Evolutionary conservation across 2,797 vertebrate species (phyloP).

Genomic region (Helicolenus hilgendorfi): DNA sequence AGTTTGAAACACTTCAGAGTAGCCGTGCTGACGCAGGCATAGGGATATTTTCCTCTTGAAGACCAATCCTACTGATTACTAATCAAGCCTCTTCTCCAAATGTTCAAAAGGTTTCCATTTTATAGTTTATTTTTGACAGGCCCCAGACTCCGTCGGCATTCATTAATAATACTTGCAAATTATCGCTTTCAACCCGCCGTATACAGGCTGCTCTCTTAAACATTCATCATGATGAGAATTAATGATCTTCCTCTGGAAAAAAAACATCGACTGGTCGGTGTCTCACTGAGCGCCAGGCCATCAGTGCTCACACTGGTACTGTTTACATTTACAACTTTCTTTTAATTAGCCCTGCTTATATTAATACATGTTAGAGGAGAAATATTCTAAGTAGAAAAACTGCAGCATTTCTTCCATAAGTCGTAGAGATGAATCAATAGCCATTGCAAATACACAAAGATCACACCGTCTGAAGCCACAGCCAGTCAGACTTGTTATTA

Average conservation of each 20-base stretch:
- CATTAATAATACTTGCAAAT: slow-evolving; percentile 57
- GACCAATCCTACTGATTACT: slow-evolving; percentile 52
- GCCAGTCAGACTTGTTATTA: background rate
- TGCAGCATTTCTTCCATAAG: background rate
- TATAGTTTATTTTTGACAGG: background rate
- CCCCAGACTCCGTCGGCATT: slow-evolving; percentile 9
- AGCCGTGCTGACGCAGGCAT: background rate
- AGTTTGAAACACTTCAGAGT: slow-evolving; percentile 20
- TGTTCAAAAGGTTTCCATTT: slow-evolving; percentile 35
- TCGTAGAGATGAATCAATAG: background rate
- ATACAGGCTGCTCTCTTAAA: slow-evolving; percentile 30
- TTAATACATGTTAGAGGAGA: background rate
- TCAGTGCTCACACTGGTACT: slow-evolving; percentile 2
- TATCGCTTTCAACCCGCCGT: background rate
- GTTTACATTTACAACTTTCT: background rate
- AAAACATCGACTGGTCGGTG: background rate
- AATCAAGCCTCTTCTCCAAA: slow-evolving; percentile 61
- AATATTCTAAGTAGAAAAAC: background rate
- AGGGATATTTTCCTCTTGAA: slow-evolving; percentile 26
- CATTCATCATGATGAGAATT: slow-evolving; percentile 59
- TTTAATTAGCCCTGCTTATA: slow-evolving; percentile 16
- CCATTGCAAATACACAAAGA: background rate
- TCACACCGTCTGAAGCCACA: background rate
- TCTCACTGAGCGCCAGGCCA: background rate
- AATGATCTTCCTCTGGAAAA: background rate